phyloP scores from a whole-genome alignment of 2,888 invertebrate genomes.

The Hemicrepidius hirtus region DNA sequence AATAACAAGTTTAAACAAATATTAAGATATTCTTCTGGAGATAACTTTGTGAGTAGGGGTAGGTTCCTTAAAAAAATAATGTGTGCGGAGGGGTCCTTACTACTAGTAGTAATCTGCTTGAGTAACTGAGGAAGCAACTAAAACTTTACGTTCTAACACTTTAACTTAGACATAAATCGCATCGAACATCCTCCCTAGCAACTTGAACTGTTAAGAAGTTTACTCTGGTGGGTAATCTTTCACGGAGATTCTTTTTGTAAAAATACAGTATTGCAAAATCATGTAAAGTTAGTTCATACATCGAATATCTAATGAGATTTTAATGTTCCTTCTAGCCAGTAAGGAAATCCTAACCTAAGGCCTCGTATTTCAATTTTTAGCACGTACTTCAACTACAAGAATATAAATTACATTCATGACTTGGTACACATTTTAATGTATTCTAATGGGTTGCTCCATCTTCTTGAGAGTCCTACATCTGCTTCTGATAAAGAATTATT shows the following conservation, averaged over 20 bases:
- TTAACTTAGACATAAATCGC: background rate
- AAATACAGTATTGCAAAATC: constrained; percentile 3
- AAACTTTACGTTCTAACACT: too few relatives aligned
- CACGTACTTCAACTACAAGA: constrained; percentile 20
- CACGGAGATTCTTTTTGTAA: constrained; percentile 12
- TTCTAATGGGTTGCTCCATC: constrained; percentile 3
- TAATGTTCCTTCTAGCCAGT: constrained; percentile 13
- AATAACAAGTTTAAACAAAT: too few relatives aligned
- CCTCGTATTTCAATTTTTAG: constrained; percentile 30
- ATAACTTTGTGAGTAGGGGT: too few relatives aligned
- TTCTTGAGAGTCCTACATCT: constrained; percentile 1
- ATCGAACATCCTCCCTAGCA: background rate
- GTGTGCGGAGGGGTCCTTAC: too few relatives aligned
- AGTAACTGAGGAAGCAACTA: too few relatives aligned
- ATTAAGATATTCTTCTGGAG: too few relatives aligned
- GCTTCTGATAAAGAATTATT: background rate
- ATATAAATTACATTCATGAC: constrained; percentile 22
- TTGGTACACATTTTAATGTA: constrained; percentile 14
- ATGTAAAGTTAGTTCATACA: constrained; percentile 17
- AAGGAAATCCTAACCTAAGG: constrained; percentile 14
- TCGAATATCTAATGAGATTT: constrained; percentile 19
- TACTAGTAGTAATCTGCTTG: too few relatives aligned
- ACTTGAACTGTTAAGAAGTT: background rate
- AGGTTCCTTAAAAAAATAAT: too few relatives aligned
- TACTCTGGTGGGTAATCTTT: constrained; percentile 11